Evolutionary conservation across 1,140 invertebrate species (phyloP).

Genomic region (Caenorhabditis tropicalis): DNA sequence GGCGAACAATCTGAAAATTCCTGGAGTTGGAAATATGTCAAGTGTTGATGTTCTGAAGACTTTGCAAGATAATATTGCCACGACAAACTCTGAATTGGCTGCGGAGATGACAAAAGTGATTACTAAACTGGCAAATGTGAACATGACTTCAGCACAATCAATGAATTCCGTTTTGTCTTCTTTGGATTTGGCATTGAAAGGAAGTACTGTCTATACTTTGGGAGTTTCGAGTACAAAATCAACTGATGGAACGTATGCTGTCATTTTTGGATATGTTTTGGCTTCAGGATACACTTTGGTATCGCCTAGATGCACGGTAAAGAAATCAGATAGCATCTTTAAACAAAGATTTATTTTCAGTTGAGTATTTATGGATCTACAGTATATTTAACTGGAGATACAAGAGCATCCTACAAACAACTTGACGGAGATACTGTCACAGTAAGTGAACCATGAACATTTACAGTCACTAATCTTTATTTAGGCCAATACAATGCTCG

Average conservation of each 20-base stretch:
- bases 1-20: constrained; percentile 2
- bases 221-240: constrained; percentile 13
- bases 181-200: constrained; percentile 30
- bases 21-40: constrained; percentile 26
- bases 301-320: constrained; percentile 17
- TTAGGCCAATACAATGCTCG: constrained; percentile 2
- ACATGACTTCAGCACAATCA: constrained; percentile 6
- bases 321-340: background rate
- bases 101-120: constrained; percentile 1
- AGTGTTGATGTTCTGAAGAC: constrained; percentile 2
- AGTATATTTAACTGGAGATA: constrained; percentile 22
- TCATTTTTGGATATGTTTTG: constrained; percentile 27
- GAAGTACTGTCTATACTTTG: constrained; percentile 13
- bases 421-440: background rate
- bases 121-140: background rate
- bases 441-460: background rate
- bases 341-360: background rate
- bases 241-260: background rate
- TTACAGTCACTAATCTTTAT: background rate
- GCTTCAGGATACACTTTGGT: background rate
- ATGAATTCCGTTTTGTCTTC: constrained; percentile 24
- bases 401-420: constrained; percentile 24
- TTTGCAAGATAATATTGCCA: background rate
- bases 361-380: constrained; percentile 17
- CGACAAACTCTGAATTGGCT: constrained; percentile 7